These are phyloP conservation scores for Stenopsyche tienmushanensis DNA, from an alignment of 1,140 invertebrate species.

Conservation along the genomic window DNA sequence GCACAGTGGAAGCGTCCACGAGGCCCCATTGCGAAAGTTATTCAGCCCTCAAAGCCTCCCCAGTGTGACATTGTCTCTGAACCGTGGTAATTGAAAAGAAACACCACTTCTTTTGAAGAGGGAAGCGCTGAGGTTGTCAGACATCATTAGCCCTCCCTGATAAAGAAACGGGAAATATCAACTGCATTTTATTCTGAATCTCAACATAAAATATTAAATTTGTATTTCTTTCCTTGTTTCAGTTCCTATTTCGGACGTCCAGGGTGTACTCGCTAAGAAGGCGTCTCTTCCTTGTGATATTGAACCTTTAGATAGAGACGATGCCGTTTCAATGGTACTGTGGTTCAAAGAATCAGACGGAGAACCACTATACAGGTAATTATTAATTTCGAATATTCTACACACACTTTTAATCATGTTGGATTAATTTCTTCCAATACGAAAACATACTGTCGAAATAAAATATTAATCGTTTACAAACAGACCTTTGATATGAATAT, in stretches of 20 bases:
- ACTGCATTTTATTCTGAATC: too few species aligned
- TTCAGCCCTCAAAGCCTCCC: neutral
- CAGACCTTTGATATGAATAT: too few species aligned
- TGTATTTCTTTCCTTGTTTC: conserved; percentile 48
- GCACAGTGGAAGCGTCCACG: neutral
- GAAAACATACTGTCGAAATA: too few species aligned
- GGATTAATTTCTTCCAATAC: too few species aligned
- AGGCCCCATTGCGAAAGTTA: neutral
- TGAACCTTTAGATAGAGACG: conserved; percentile 70
- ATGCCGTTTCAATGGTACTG: conserved; percentile 82
- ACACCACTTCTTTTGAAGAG: neutral
- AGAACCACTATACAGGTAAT: conserved; percentile 82
- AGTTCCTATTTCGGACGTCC: conserved; percentile 77
- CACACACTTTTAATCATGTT: too few species aligned
- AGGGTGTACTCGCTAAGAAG: conserved; percentile 76
- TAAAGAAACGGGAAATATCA: too few species aligned
- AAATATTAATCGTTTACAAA: too few species aligned
- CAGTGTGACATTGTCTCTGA: neutral
- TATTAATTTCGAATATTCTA: too few species aligned
- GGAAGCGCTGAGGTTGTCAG: too few species aligned
- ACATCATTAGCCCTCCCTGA: too few species aligned
- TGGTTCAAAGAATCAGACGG: conserved; percentile 85
- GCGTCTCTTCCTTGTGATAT: conserved; percentile 81
- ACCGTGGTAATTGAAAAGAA: neutral
- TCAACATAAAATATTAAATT: neutral